Percentiles rank a stretch among this genome's conserved stretches.
phyloP scores from a whole-genome alignment of 2,797 vertebrate species.

The Ptychobarbus kaznakovi region DNA sequence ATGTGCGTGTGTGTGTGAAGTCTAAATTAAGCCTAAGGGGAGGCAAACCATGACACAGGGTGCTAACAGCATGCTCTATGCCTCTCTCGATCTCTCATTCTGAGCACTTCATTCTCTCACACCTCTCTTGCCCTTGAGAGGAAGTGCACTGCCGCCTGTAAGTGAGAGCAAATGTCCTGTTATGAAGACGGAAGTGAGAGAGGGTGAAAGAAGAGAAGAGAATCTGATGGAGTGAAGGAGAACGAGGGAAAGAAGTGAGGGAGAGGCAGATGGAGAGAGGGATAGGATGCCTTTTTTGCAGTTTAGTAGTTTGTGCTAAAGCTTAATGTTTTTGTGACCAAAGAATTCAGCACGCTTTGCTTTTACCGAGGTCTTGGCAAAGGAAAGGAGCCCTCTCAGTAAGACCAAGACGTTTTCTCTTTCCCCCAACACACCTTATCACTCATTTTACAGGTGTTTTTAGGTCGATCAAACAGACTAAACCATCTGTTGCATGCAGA shows the following conservation, averaged over 20 bases:
- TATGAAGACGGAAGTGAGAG: slow-evolving; percentile 66
- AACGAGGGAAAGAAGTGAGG: slow-evolving; percentile 19
- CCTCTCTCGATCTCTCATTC: slow-evolving; percentile 33
- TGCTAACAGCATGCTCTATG: slow-evolving; percentile 45
- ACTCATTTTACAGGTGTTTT: slow-evolving; percentile 21
- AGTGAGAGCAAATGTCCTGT: slow-evolving; percentile 66
- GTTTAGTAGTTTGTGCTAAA: slow-evolving; percentile 24
- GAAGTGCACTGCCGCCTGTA: slow-evolving; percentile 62
- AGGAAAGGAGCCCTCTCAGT: slow-evolving; percentile 37
- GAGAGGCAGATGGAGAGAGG: slow-evolving; percentile 38
- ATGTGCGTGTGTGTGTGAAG: slow-evolving; percentile 34
- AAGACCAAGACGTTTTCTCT: not conserved
- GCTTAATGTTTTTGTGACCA: slow-evolving; percentile 9
- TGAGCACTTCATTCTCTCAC: slow-evolving; percentile 80
- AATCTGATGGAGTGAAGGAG: slow-evolving; percentile 29
- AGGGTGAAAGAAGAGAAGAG: slow-evolving; percentile 41
- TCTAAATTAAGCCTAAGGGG: slow-evolving; percentile 57
- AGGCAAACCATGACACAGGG: slow-evolving; percentile 41
- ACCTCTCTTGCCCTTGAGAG: slow-evolving; percentile 81
- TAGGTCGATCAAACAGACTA: slow-evolving; percentile 39
- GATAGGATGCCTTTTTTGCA: slow-evolving; percentile 54
- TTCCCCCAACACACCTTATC: slow-evolving; percentile 36
- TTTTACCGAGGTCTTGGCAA: slow-evolving; percentile 17
- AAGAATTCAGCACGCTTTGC: slow-evolving; percentile 19
- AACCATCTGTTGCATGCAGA: slow-evolving; percentile 45